Conservation (phyloP, 1,140 invertebrate species). For the Linepithema humile region DNA sequence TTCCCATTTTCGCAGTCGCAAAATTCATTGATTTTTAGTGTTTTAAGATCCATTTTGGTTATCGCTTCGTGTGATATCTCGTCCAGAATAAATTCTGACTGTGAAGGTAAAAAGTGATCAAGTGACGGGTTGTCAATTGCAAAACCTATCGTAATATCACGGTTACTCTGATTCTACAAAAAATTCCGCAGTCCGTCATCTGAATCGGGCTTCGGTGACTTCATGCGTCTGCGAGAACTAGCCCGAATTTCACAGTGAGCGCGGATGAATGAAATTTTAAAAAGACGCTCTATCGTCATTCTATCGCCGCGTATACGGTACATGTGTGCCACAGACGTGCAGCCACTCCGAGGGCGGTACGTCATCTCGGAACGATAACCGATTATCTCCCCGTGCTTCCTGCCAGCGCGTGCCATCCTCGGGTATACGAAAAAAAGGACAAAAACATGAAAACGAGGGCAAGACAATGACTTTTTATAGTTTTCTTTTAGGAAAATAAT, state of each 20-base stretch:
- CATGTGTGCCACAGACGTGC: constrained; percentile 19
- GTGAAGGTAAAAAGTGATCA: not conserved
- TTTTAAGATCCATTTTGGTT: not conserved
- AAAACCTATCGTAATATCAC: not conserved
- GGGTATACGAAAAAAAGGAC: constrained; percentile 62
- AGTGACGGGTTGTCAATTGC: not conserved
- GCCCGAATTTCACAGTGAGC: not conserved
- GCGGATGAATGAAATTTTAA: constrained; percentile 49
- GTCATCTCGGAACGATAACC: constrained; percentile 65
- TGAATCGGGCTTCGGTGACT: not conserved
- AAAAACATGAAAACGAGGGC: constrained; percentile 69
- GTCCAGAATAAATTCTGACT: not conserved
- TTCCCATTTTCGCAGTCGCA: not conserved
- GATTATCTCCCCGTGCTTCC: constrained; percentile 67
- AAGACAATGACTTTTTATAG: constrained; percentile 73
- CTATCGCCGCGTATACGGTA: not conserved
- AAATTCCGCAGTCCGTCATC: not conserved
- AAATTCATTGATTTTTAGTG: no score
- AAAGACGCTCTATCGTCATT: constrained; percentile 26
- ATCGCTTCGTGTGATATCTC: not conserved
- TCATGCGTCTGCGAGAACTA: not conserved
- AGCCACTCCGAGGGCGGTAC: constrained; percentile 21
- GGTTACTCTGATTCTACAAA: not conserved
- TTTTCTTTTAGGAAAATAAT: constrained; percentile 61
- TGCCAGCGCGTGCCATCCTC: constrained; percentile 64